A percentile compares a stretch with the other conserved stretches of the same genome.
Evolutionary conservation across 2,888 invertebrate species (phyloP).

Genomic region (Ophion ventricosus): DNA sequence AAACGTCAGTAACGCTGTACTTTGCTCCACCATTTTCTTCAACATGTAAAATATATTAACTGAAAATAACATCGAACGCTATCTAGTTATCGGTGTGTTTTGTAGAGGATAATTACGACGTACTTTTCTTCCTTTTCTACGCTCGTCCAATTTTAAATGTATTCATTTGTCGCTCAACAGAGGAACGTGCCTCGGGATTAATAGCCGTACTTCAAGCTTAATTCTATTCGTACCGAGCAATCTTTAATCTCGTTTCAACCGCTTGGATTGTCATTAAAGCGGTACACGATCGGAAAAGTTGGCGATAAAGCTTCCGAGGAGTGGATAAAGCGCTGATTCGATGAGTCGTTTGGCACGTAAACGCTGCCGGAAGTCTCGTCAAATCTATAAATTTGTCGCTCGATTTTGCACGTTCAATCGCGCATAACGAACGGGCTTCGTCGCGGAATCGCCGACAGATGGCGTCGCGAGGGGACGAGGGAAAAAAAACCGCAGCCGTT

Average conservation of each 20-base stretch:
- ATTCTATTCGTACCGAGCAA: slow-evolving; percentile 10
- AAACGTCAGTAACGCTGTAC: not conserved
- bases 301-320: not conserved
- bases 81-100: not conserved
- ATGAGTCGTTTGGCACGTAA: not conserved
- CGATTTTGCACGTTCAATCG: not conserved
- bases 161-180: slow-evolving; percentile 9
- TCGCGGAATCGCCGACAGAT: slow-evolving; percentile 2
- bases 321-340: not conserved
- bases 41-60: not conserved
- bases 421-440: not conserved
- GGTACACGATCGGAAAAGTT: not conserved
- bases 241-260: not conserved
- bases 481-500: slow-evolving; percentile 36
- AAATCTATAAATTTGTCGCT: not conserved
- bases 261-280: not conserved
- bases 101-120: not conserved
- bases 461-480: not conserved
- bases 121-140: not conserved
- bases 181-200: not conserved
- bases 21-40: not conserved
- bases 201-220: slow-evolving; percentile 1
- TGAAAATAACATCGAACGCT: not conserved
- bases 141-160: not conserved
- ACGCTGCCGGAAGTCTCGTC: slow-evolving; percentile 6